These are phyloP conservation scores for Microtus ochrogaster DNA, from an alignment of 2,113 vertebrate genomes.

Conservation along the genomic window DNA sequence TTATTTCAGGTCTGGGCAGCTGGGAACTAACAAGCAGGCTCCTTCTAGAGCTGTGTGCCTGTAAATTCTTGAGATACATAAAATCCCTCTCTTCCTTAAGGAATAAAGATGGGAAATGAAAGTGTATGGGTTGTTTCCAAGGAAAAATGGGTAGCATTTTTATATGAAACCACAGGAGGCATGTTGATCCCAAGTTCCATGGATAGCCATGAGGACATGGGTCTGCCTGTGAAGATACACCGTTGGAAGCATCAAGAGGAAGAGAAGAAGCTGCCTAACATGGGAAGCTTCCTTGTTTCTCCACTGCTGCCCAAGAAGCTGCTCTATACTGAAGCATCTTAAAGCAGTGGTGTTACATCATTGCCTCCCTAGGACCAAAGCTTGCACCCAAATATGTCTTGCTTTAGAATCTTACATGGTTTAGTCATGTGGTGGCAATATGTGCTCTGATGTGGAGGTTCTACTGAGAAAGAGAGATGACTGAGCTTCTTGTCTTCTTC, in stretches of 20 bases:
- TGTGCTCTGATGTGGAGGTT: neutral
- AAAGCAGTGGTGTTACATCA: accelerated
- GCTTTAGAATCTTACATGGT: neutral
- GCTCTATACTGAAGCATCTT: neutral
- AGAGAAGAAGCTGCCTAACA: neutral
- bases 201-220: neutral
- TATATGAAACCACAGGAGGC: neutral
- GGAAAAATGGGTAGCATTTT: neutral
- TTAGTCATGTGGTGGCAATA: neutral
- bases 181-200: neutral
- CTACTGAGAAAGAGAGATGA: neutral
- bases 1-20: too few relatives aligned
- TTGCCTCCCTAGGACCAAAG: accelerated
- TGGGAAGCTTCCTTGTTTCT: neutral
- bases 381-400: neutral
- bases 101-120: neutral
- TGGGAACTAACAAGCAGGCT: too few relatives aligned
- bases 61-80: neutral
- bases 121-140: neutral
- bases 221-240: neutral
- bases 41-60: neutral
- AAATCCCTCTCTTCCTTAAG: neutral
- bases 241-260: neutral
- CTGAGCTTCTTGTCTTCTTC: neutral
- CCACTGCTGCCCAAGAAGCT: neutral